Evolutionary conservation across 2,113 vertebrate genomes (phyloP).

Genomic region (Agelaius phoeniceus): DNA sequence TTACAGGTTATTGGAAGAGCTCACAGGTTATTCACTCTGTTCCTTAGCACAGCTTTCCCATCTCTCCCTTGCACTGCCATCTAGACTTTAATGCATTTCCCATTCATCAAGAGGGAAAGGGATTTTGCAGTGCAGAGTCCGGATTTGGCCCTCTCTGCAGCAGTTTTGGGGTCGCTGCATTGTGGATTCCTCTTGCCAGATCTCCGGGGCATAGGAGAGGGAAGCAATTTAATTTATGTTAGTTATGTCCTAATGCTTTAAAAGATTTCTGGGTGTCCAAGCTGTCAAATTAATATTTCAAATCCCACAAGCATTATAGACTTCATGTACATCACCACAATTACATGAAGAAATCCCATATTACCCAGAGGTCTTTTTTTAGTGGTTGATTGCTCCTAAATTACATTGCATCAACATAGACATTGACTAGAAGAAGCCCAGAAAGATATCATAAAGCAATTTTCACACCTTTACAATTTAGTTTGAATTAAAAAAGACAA

Average conservation of each 20-base stretch:
- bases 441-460: conserved; percentile 1
- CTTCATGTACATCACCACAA: background rate
- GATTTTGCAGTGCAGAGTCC: background rate
- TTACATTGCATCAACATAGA: background rate
- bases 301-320: background rate
- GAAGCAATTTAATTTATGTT: background rate
- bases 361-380: conserved; percentile 18
- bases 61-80: background rate
- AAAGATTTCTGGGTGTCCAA: background rate
- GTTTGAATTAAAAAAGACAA: background rate
- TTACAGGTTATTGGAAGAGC: background rate
- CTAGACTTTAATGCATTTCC: accelerated
- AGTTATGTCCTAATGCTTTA: background rate
- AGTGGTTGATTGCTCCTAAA: background rate
- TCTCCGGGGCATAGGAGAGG: background rate
- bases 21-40: background rate
- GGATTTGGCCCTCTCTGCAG: background rate
- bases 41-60: background rate
- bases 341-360: conserved; percentile 23
- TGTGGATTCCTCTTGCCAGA: background rate
- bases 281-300: conserved; percentile 45
- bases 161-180: background rate
- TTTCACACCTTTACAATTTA: conserved; percentile 7
- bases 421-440: background rate
- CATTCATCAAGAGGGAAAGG: background rate